Base-by-base conservation (phyloP, 92 coral and sea anemone genomes). In the Phenganax stokvisi region DNA sequence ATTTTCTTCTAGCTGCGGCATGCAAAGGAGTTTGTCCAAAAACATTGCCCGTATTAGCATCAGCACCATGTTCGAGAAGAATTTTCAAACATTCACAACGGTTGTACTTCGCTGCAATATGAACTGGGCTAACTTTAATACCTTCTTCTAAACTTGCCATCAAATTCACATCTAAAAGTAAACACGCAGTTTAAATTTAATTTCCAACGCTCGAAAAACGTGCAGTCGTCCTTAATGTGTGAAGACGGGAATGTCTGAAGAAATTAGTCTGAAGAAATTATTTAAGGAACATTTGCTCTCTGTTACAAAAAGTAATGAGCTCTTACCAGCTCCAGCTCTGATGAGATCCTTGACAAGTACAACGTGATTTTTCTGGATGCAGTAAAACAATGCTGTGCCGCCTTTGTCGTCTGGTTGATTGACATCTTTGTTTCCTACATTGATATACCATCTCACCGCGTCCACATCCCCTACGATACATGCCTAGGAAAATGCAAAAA, bases 21-120 rank as follows among this genome's bases (percentile, higher is more conserved):
- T 79, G 83, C 51, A 79, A 51, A 17, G 83, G 74, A 27, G 83
- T 64, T 65, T 65, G 73, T 10, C 83, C 83, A 53, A 79, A 79
- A 29, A 17, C 15, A 54, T 79, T 79, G 17, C 57, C 72, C 10
- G 28, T 54, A 31, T 79, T 64, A 56, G 74, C 71, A n/a, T 63
- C 83, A 3, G 83, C 72, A 31, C 83, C 83, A 54, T 79, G 60
- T 59, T 79, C 73, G 12, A 79, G 29, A 28, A 79, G 69, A 31
- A 79, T 63, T 25, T 51, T 63, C 44, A 79, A 30, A 57, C 83
- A 79, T 16, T 79, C 74, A 29, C 72, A 63, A 5, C 83, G 51
- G 74, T 79, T 51, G 74, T 62, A 79, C 25, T 79, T 79, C 17
- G 83, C 83, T 17, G 83, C 83, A 25, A 79, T 54, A 13, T 62